Base-by-base conservation (phyloP, 92 coral and sea anemone genomes). In the Epizoanthus ramosus region DNA sequence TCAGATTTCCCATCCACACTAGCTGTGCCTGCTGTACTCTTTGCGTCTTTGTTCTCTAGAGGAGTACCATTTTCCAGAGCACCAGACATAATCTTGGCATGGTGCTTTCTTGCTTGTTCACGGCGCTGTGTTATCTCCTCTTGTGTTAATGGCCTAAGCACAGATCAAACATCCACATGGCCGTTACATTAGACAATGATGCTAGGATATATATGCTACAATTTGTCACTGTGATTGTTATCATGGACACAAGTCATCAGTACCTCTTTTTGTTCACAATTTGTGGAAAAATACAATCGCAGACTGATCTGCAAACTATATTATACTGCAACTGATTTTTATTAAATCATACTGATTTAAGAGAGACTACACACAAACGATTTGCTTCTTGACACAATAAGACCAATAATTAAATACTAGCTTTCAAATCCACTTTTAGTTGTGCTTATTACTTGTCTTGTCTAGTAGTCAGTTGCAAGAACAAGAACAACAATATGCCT, bases 41-140 rank as follows among this genome's bases (percentile, higher is more conserved):
- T 23, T 3, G 52, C 39, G 19, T 74, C 77, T 71, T 39, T 22
- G 39, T 15, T 37, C 2, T 80, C 47, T 21, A 80, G 68, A 43
- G 92, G 79, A 6, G 91, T 79, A 18, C 87, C 89, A 63, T 58
- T 77, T 41, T 85, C 87, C 19, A 80, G 15, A 1, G 79, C 75
- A 22, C 82, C 6, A 2, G 89, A 83, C 76, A 91, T 24, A 93
- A 92, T 88, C 79, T 92, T 89, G 6, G 94, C 92, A 74, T 96
- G 99, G 66, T 92, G 91, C 70, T 86, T 85, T 74, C 99, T 87
- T 7, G 99, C 99, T 80, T 85, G 90, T 45, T 94, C 96, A n/a
- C 99, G 95, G 24, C 99, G 93, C 57, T 93, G 89, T 21, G 97
- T 77, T 15, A 96, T 85, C 84, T 96, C 97, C 56, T 94, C 99